phyloP scores from a whole-genome alignment of 2,797 vertebrate genomes.

The Lophius americanus region DNA sequence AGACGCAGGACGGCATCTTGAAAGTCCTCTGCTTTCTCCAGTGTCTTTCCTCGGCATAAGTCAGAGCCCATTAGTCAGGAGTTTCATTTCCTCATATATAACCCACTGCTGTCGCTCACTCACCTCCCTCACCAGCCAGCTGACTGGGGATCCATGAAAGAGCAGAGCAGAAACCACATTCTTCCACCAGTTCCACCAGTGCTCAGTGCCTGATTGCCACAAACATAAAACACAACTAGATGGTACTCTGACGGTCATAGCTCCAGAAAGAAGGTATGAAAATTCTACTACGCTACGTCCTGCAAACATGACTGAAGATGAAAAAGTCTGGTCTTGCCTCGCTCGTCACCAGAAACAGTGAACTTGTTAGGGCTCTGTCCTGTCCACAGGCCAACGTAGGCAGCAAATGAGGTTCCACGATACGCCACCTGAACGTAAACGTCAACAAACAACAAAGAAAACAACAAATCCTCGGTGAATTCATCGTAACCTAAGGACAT shows the following conservation, averaged over 20 bases:
- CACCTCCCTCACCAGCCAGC: conserved; percentile 94
- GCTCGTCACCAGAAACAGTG: conserved; percentile 89
- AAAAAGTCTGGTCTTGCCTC: conserved; percentile 65
- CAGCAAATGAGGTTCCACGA: conserved; percentile 90
- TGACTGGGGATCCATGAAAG: conserved; percentile 82
- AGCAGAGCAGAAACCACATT: conserved; percentile 87
- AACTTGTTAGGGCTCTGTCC: conserved; percentile 92
- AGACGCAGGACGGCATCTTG: conserved; percentile 85
- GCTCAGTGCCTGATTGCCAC: conserved; percentile 79
- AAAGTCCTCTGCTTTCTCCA: conserved; percentile 86
- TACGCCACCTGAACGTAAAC: conserved; percentile 81
- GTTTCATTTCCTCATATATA: conserved; percentile 18
- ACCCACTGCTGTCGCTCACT: conserved; percentile 51
- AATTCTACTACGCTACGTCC: too few species aligned
- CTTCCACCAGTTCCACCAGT: conserved; percentile 95
- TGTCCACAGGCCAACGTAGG: conserved; percentile 95
- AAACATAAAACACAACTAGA: conserved; percentile 2
- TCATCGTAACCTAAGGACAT: not conserved
- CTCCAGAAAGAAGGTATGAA: too few species aligned
- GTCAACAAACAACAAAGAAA: not conserved
- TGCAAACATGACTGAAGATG: too few species aligned
- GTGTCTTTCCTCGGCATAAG: conserved; percentile 75
- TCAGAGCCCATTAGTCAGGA: not conserved
- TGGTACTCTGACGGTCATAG: not conserved
- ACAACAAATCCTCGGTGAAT: too few species aligned